Base-by-base conservation (phyloP, 92 coral and sea anemone genomes). In the Phenganax stokvisi region DNA sequence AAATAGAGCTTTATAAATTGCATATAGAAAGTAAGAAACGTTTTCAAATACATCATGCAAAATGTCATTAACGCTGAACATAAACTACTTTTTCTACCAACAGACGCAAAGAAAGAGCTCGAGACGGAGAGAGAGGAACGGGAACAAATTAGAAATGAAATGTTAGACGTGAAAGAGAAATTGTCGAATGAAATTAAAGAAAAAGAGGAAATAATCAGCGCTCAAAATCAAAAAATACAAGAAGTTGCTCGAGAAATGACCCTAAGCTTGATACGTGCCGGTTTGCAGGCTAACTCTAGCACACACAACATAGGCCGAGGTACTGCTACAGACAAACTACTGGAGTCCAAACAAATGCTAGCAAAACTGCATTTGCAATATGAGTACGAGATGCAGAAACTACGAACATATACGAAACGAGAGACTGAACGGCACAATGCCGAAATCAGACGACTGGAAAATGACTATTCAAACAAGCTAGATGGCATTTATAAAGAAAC, bases 181-280 rank as follows among this genome's bases (percentile, higher is more conserved):
- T 81, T 79, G 7, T 56, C 87, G 10, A 88, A 88, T 62, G 99
- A 96, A 73, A 65, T 89, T n/a, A 96, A 96, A 77, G 89, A 92
- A 80, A 93, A 96, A 79, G 97, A 96, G 62, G 99, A 96, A 83
- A 96, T 96, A 84, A 96, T 96, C 72, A 94, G 92, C 77, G 89
- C 90, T 74, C 99, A 96, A 44, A 97, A 96, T 73, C 96, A 92
- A 47, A 82, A 97, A 31, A 88, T 96, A 13, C 82, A 86, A 64
- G 97, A 92, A 83, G 92, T 86, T 54, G 85, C 90, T 57, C 97
- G 89, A 71, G 99, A 96, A 71, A 87, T 96, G 71, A 90, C 88
- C 25, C 52, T 82, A 2, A 89, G 96, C 37, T 89, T 88, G 87
- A 96, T 97, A 71, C 81, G 91, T 10, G 89, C 97, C 69, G 91